These are phyloP conservation scores for Oscheius sp. DNA, from an alignment of 1,140 invertebrate species.

Conservation along the genomic window DNA sequence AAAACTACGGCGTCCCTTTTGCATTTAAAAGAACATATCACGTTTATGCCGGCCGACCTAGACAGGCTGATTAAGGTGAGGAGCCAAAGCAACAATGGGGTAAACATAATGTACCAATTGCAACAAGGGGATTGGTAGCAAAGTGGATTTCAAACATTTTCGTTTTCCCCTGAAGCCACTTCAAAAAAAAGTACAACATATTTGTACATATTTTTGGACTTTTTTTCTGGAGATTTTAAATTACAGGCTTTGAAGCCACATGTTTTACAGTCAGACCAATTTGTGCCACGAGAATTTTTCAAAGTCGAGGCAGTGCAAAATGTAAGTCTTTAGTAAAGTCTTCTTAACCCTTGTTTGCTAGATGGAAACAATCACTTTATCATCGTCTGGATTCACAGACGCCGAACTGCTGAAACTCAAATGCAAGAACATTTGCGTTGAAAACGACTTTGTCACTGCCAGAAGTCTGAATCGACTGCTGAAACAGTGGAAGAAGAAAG, in stretches of 20 bases:
- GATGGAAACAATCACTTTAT: not conserved
- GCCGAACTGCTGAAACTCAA: not conserved
- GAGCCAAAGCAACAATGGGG: too few species aligned
- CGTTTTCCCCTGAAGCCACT: too few species aligned
- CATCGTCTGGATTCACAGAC: not conserved
- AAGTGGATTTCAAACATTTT: too few species aligned
- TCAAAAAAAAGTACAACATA: too few species aligned
- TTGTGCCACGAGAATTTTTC: not conserved
- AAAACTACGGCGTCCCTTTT: not conserved
- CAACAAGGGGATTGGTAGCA: too few species aligned
- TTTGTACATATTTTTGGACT: too few species aligned
- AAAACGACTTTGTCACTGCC: not conserved
- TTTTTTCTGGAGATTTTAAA: too few species aligned
- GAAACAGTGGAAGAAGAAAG: not conserved
- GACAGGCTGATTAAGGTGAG: not conserved
- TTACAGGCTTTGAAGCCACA: too few species aligned
- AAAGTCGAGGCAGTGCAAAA: too few species aligned
- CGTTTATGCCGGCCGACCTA: not conserved
- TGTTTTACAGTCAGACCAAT: not conserved
- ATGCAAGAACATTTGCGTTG: not conserved
- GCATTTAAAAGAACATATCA: not conserved
- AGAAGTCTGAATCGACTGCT: not conserved
- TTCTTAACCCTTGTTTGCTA: too few species aligned
- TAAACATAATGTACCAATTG: too few species aligned
- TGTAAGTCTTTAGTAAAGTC: too few species aligned